Evolutionary conservation across 2,797 vertebrate species (phyloP), one percentile per base, ranked within the genome.

Genomic region (Rhinella marina): DNA sequence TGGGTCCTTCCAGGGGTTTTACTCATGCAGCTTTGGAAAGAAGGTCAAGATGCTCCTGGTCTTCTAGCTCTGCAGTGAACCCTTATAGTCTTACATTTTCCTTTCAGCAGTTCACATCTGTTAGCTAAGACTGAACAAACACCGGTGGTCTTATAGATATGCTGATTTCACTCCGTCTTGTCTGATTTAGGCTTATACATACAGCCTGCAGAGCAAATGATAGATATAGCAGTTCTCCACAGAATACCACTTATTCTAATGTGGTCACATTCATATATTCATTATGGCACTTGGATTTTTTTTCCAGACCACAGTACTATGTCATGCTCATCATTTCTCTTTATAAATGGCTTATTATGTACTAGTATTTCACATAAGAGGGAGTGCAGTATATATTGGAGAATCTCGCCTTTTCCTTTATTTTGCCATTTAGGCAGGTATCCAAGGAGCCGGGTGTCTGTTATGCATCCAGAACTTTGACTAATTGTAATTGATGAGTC

Each of bases 91-190:
- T 86, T 68, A 1, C 9, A 5, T 62, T 64, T 77, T 25, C 72
- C 82, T 29, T 85, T n/a, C 64, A 84, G 76, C 75, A 62, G 82
- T 78, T 62, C 66, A 81, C 87, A 88, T 84, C 87, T 88, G 87
- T 85, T 75, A 76, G 68, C 29, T 64, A 25, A 88, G 25, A 25
- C 78, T 76, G 29, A 64, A 68, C 32, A 88, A 85, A 88, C 77
- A 81, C 70, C 56, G 57, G 79, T 81, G 76, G 48, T 19, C 13
- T 64, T 81, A 32, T 7, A 81, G 56, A 88, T 85, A 75, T 88
- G 61, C 32, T 29, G 32, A 70, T 56, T 76, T 57, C 59, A 61
- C 56, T 41, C 77, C 48, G 13, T 41, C 54, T 64, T 79, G 29
- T 84, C 62, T 32, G 41, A 75, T 81, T 77, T 48, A 82, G 78